Percentiles rank a stretch among this genome's conserved stretches.
Conservation (phyloP, 1,140 invertebrate genomes). For the Trichogramma pretiosum region DNA sequence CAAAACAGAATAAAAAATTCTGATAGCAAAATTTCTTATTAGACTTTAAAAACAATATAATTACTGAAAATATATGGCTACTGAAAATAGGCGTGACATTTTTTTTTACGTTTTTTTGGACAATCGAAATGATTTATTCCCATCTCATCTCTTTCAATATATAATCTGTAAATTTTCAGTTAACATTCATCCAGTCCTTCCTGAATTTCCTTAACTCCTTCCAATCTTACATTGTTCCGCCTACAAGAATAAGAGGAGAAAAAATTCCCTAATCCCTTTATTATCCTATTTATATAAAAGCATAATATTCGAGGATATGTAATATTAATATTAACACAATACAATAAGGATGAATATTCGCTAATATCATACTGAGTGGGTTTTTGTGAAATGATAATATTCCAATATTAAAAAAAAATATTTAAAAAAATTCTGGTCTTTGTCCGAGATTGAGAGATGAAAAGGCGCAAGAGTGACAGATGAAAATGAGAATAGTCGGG, state of each 20-base stretch:
- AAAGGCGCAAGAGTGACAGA: conserved; percentile 11
- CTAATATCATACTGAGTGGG: conserved; percentile 46
- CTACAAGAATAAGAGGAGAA: conserved; percentile 18
- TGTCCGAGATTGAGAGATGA: conserved; percentile 26
- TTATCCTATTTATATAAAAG: conserved; percentile 47
- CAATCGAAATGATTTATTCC: conserved; percentile 13
- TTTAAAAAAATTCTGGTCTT: conserved; percentile 34
- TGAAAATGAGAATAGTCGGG: background rate
- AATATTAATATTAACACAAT: conserved; percentile 48
- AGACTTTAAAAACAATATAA: no score
- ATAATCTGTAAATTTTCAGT: no score
- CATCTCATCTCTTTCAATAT: conserved; percentile 21
- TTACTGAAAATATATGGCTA: no score
- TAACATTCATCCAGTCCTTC: conserved; percentile 16
- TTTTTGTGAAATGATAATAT: conserved; percentile 47
- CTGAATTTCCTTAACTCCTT: conserved; percentile 20
- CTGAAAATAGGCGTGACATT: no score
- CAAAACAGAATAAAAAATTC: background rate
- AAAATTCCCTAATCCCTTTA: conserved; percentile 30
- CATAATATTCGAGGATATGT: conserved; percentile 46
- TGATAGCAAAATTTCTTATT: no score
- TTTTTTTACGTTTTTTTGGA: conserved; percentile 19
- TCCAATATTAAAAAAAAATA: conserved; percentile 34
- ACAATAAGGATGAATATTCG: conserved; percentile 45
- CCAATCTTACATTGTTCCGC: conserved; percentile 22